Percentiles rank a stretch among this genome's conserved stretches.
Conservation (phyloP, 2,888 invertebrate genomes). For the Hoplodrina ambigua region DNA sequence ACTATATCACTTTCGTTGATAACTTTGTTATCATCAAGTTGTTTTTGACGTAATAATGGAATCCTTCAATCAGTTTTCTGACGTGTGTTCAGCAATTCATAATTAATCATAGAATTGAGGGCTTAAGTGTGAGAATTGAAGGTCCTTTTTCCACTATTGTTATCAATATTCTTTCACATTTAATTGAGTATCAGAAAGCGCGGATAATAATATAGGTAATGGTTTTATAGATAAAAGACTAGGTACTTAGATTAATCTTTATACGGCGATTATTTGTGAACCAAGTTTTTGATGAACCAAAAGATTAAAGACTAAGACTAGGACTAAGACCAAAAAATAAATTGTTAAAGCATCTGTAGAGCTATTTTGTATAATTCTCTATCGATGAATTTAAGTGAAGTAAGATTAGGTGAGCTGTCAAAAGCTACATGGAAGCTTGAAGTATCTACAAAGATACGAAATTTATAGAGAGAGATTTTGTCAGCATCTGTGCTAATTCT, state of each 20-base stretch:
- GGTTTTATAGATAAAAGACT: background rate
- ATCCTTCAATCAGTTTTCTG: constrained; percentile 7
- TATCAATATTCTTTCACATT: background rate
- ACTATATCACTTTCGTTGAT: constrained; percentile 37
- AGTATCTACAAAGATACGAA: no score
- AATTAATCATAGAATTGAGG: background rate
- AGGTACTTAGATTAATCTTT: background rate
- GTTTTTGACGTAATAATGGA: constrained; percentile 17
- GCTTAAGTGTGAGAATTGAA: constrained; percentile 6
- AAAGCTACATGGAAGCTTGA: no score
- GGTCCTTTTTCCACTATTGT: background rate
- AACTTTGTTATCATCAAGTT: constrained; percentile 20
- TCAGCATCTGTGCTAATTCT: background rate
- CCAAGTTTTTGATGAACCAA: background rate
- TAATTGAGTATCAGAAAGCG: background rate
- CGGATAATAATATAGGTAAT: no score
- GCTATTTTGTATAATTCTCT: background rate
- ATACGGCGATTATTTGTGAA: no score
- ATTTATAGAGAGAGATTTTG: no score
- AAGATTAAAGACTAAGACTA: constrained; percentile 24
- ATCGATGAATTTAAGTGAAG: no score
- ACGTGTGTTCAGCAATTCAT: constrained; percentile 1
- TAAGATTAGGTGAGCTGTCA: no score
- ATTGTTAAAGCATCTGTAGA: background rate
- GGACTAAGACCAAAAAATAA: no score